Percentiles rank a stretch among this genome's conserved stretches.
These are phyloP conservation scores for Agriopis marginaria DNA, from an alignment of 2,888 invertebrate species.

Conservation along the genomic window DNA sequence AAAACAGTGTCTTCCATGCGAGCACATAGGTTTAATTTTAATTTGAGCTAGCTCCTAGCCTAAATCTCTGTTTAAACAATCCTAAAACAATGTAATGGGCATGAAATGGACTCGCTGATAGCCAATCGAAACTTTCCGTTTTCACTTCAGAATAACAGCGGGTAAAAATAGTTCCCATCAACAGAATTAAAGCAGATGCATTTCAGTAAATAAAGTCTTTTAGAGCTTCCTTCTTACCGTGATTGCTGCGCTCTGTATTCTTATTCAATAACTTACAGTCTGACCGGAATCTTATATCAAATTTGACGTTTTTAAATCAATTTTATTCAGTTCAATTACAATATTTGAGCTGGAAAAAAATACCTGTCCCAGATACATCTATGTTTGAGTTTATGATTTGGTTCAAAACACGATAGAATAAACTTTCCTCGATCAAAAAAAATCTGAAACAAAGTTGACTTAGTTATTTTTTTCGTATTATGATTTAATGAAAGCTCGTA, in stretches of 20 bases:
- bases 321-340: too few species aligned
- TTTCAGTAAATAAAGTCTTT: constrained; percentile 20
- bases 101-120: constrained; percentile 48
- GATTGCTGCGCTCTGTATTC: background rate
- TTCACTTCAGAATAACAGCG: constrained; percentile 56
- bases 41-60: constrained; percentile 5
- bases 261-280: background rate
- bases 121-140: constrained; percentile 45
- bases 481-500: too few species aligned
- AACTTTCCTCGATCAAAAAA: too few species aligned
- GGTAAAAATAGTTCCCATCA: constrained; percentile 45
- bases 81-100: constrained; percentile 47
- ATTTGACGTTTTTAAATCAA: too few species aligned
- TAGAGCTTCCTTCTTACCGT: background rate
- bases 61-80: constrained; percentile 39
- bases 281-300: too few species aligned
- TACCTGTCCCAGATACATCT: too few species aligned
- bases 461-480: too few species aligned
- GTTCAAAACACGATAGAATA: too few species aligned
- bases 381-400: too few species aligned
- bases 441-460: too few species aligned
- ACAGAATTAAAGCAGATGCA: constrained; percentile 42
- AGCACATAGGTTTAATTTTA: background rate
- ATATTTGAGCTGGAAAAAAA: too few species aligned
- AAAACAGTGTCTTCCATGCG: too few species aligned